Evolutionary conservation across 2,113 vertebrate genomes (phyloP), one percentile per base, ranked within the genome.

Genomic region (Symphodus melops): DNA sequence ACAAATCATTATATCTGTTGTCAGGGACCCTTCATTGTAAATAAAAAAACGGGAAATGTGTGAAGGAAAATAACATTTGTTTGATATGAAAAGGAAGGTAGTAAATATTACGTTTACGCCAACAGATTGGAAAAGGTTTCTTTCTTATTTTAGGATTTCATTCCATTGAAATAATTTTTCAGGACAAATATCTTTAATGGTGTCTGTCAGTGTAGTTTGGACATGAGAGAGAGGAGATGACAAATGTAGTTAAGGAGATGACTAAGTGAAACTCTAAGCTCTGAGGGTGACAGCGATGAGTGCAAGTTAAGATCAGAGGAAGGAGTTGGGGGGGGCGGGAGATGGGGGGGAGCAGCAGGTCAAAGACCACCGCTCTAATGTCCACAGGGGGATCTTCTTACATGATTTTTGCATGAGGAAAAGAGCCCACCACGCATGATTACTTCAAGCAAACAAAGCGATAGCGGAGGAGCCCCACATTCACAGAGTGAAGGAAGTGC

Each of bases 231-330:
- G 55, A 79, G 61, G 75, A 56, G 77, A 77, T 77, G 79, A 80
- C 36, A 7, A 83, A 81, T 68, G 60, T 59, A 67, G 68, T 82
- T 68, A 14, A 84, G 61, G 55, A 52, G 72, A 78, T 79, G 72
- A 74, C 37, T 8, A 19, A 46, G 68, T 8, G 51, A 72, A 86
- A 80, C 72, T 65, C 39, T 36, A 81, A 83, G 83, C 71, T 71
- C 86, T 86, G 83, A 65, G 90, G 74, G 83, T 85, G 89, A 94
- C 86, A 88, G 86, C 81, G 56, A 48, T 81, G 86, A 89, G 90
- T 84, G 83, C 57, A 69, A 68, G 65, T 74, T 86, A 77, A 87
- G 67, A 79, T 64, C 20, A 1, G 54, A 72, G 77, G 82, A 88
- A 77, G 84, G 78, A 86, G 54, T 78, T 58, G 62, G 72, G 67